Percentiles rank a stretch among this genome's conserved stretches.
These are phyloP conservation scores for Epinephelus coioides DNA, from an alignment of 2,797 vertebrate species.

Conservation along the genomic window DNA sequence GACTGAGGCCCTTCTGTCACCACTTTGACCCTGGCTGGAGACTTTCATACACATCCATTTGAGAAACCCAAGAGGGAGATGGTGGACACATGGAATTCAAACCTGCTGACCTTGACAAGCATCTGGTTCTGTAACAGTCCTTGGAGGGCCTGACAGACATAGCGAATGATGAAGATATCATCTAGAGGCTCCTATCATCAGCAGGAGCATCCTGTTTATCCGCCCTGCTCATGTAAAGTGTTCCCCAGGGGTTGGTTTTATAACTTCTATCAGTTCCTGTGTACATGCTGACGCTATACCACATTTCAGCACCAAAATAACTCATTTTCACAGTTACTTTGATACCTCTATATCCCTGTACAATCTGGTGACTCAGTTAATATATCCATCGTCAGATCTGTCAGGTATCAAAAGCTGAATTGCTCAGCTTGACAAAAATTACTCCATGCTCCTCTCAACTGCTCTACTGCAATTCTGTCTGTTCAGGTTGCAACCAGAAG, in stretches of 20 bases:
- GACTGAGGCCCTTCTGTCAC: slow-evolving; percentile 16
- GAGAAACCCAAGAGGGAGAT: slow-evolving; percentile 33
- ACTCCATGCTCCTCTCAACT: neutral
- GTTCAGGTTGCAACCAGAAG: neutral
- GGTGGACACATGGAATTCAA: slow-evolving; percentile 7
- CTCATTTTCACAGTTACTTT: too few species aligned
- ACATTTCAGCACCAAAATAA: too few species aligned
- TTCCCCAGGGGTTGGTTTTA: neutral
- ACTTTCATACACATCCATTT: slow-evolving; percentile 16
- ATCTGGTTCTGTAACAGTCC: slow-evolving; percentile 19
- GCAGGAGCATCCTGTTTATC: neutral
- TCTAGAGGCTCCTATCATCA: neutral
- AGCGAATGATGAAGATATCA: neutral
- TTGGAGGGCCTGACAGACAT: neutral
- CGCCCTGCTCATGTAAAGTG: neutral
- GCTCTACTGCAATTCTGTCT: neutral
- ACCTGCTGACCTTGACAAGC: slow-evolving; percentile 27
- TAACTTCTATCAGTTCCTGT: too few species aligned
- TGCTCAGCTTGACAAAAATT: neutral
- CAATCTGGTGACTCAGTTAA: too few species aligned
- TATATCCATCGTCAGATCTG: too few species aligned
- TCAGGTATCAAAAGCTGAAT: too few species aligned
- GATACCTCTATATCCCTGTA: too few species aligned
- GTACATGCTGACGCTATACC: too few species aligned
- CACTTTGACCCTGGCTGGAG: slow-evolving; percentile 15